Evolutionary conservation across 1,140 invertebrate genomes (phyloP).

Genomic region (Pentalonia nigronervosa): DNA sequence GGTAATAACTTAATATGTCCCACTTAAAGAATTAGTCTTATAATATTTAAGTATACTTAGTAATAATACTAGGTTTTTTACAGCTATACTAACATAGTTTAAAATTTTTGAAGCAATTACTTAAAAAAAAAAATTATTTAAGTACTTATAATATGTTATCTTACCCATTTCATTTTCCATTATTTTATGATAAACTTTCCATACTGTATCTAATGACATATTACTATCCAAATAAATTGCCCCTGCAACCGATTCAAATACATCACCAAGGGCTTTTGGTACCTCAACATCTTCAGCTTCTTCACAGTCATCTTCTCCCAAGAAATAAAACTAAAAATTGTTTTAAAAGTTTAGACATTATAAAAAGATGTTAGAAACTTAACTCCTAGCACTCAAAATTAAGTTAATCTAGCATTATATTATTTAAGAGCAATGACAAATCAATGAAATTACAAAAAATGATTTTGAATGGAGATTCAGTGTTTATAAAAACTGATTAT

Average conservation of each 20-base stretch:
- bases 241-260: conserved; percentile 91
- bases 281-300: conserved; percentile 82
- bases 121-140: neutral
- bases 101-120: neutral
- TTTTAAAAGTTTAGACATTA: neutral
- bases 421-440: neutral
- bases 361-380: neutral
- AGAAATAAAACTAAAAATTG: conserved; percentile 67
- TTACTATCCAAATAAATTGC: conserved; percentile 90
- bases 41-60: neutral
- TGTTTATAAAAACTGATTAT: neutral
- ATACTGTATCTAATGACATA: conserved; percentile 79
- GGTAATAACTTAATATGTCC: neutral
- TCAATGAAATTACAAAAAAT: no score
- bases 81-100: neutral
- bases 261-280: conserved; percentile 93
- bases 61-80: neutral
- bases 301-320: conserved; percentile 74
- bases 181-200: conserved; percentile 81
- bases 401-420: neutral
- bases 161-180: conserved; percentile 77
- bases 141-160: neutral
- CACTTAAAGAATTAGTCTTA: neutral
- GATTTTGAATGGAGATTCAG: neutral
- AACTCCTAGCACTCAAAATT: neutral